Conservation (phyloP, 2,113 vertebrate species). For the Actinemys pallida region DNA sequence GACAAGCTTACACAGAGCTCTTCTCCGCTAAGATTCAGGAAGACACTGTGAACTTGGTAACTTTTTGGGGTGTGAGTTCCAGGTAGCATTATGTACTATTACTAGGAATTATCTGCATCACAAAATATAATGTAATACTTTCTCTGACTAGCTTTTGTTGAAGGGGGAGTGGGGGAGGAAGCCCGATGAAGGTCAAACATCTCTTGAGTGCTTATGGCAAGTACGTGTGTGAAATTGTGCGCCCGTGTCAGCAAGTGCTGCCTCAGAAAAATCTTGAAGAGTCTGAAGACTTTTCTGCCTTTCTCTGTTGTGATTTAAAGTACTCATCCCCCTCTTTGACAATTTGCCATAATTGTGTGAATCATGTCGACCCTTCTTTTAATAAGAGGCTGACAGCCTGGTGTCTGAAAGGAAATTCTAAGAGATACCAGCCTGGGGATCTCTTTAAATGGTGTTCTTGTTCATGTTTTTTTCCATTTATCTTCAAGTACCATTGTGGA, state of each 20-base stretch:
- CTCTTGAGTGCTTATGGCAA: background rate
- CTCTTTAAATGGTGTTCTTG: background rate
- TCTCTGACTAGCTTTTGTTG: background rate
- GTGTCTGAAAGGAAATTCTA: conserved; percentile 21
- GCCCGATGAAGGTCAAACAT: background rate
- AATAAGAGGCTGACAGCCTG: background rate
- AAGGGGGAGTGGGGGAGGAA: rapidly evolving
- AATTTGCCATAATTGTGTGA: background rate
- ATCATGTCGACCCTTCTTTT: background rate
- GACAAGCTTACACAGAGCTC: background rate
- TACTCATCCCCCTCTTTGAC: conserved; percentile 12
- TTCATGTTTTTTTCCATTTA: background rate
- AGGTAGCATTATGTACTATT: conserved; percentile 27
- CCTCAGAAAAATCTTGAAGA: conserved; percentile 39
- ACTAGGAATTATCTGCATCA: conserved; percentile 32
- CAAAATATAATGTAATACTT: conserved; percentile 27
- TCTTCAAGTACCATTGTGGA: background rate
- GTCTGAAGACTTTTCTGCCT: conserved; percentile 4
- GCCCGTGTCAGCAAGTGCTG: background rate
- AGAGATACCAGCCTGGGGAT: background rate
- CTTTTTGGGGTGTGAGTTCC: conserved; percentile 37
- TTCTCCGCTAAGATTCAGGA: conserved; percentile 36
- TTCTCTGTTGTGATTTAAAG: conserved; percentile 8
- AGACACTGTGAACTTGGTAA: conserved; percentile 53
- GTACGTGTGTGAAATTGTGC: background rate